Conservation (phyloP, 2,888 invertebrate genomes). For the Leucophenga montana region DNA sequence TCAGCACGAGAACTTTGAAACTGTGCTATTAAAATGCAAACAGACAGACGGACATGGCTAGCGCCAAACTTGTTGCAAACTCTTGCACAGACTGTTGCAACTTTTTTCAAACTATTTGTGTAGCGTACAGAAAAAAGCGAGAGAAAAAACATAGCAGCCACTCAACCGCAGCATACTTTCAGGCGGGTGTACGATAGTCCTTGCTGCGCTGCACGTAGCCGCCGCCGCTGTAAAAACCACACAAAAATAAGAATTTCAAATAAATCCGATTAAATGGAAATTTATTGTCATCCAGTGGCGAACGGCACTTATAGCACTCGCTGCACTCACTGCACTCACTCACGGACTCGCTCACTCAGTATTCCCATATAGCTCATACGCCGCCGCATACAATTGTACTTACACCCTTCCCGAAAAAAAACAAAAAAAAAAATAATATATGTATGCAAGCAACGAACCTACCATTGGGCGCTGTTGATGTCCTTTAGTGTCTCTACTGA, state of each 20-base stretch:
- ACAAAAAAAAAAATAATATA: no score
- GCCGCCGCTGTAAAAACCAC: constrained; percentile 48
- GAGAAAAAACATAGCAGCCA: not conserved
- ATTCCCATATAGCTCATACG: constrained; percentile 30
- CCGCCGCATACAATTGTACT: not conserved
- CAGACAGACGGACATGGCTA: not conserved
- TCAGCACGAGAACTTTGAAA: no score
- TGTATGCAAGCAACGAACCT: no score
- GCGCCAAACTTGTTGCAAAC: no score
- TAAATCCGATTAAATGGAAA: constrained; percentile 70
- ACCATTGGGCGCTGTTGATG: not conserved
- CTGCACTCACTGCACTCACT: constrained; percentile 62
- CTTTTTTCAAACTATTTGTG: no score
- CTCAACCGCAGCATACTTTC: constrained; percentile 10
- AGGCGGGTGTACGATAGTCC: not conserved
- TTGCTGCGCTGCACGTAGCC: not conserved
- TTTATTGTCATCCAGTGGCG: constrained; percentile 67
- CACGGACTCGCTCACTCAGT: constrained; percentile 52
- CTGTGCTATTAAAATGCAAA: no score
- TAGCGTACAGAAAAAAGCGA: not conserved
- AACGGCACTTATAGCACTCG: constrained; percentile 65
- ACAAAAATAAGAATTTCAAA: constrained; percentile 66
- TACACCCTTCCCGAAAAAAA: no score
- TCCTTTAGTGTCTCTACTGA: constrained; percentile 11
- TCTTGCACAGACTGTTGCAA: no score